Conservation (phyloP, 2,888 invertebrate species). For the Drosophila bunnanda region DNA sequence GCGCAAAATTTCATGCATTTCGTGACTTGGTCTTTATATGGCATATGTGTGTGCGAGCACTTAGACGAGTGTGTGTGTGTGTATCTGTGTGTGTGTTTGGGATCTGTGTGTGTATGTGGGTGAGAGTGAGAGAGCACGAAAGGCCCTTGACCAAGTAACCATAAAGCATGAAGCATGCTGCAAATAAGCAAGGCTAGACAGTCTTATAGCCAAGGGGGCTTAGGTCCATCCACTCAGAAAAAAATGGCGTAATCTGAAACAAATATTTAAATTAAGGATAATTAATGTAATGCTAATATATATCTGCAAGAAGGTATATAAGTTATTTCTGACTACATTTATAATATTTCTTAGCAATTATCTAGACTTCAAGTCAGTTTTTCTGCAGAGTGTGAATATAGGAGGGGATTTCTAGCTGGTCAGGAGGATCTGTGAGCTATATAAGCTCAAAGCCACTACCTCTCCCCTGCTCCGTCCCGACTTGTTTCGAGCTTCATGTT, state of each 20-base stretch:
- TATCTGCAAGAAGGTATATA: background rate
- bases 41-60: slow-evolving; percentile 6
- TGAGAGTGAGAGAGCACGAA: slow-evolving; percentile 55
- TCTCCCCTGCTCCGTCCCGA: background rate
- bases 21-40: slow-evolving; percentile 46
- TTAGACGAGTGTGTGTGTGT: slow-evolving; percentile 28
- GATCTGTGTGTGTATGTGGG: slow-evolving; percentile 37
- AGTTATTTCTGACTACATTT: too few species aligned
- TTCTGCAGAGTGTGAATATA: background rate
- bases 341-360: background rate
- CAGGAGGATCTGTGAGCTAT: slow-evolving; percentile 37
- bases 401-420: slow-evolving; percentile 18
- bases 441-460: slow-evolving; percentile 26
- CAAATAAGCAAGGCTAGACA: slow-evolving; percentile 78
- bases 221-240: background rate
- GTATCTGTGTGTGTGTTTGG: slow-evolving; percentile 22
- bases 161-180: slow-evolving; percentile 79
- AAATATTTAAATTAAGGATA: too few species aligned
- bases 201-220: slow-evolving; percentile 56
- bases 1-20: slow-evolving; percentile 74
- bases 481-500: slow-evolving; percentile 71
- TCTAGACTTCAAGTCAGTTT: background rate
- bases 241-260: background rate
- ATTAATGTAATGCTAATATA: background rate
- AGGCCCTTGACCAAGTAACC: slow-evolving; percentile 81